These are phyloP conservation scores for Timandra comae DNA, from an alignment of 2,888 invertebrate species.

Conservation along the genomic window DNA sequence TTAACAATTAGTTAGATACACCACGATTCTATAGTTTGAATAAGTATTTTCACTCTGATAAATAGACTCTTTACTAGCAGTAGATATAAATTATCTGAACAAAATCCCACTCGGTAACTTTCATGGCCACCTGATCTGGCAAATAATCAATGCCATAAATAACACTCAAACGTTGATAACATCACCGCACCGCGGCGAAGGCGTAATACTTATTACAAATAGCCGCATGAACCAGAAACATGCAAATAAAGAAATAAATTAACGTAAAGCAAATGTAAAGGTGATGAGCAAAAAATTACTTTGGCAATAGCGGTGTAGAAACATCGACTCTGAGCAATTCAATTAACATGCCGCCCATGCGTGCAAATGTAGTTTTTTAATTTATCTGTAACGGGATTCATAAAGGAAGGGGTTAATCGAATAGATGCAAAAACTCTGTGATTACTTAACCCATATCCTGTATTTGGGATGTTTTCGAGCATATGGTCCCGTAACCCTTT, in stretches of 20 bases:
- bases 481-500: constrained; percentile 73
- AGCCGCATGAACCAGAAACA: background rate
- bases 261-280: constrained; percentile 28
- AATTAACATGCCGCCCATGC: constrained; percentile 55
- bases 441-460: constrained; percentile 75
- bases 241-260: constrained; percentile 17
- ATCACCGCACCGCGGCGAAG: constrained; percentile 2
- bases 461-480: constrained; percentile 41
- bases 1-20: no score
- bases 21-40: no score
- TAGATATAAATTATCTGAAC: constrained; percentile 5
- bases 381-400: constrained; percentile 52
- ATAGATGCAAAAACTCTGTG: constrained; percentile 59
- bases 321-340: constrained; percentile 46
- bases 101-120: constrained; percentile 4
- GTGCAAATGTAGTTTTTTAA: constrained; percentile 60
- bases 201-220: background rate
- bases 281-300: constrained; percentile 31
- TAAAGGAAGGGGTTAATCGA: constrained; percentile 61
- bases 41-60: no score
- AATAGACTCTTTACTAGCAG: no score
- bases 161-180: constrained; percentile 3
- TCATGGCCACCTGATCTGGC: constrained; percentile 9
- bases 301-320: constrained; percentile 31
- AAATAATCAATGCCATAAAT: constrained; percentile 8